Evolutionary conservation across 2,113 vertebrate species (phyloP).

Genomic region (Nothobranchius furzeri): DNA sequence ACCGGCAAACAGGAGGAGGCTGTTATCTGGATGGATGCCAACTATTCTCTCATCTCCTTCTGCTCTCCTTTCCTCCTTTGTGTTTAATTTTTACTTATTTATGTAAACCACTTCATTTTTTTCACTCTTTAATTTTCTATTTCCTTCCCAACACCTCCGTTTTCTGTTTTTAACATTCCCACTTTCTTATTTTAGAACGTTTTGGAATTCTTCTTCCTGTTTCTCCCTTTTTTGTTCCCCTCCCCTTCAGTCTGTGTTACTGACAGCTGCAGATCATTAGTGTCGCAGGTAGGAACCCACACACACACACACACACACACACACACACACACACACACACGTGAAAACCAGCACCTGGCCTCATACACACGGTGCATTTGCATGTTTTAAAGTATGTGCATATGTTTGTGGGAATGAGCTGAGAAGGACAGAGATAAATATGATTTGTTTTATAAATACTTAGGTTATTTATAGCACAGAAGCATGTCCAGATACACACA

Average conservation of each 20-base stretch:
- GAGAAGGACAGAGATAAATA: conserved; percentile 56
- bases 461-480: conserved; percentile 46
- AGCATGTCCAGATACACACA: conserved; percentile 16
- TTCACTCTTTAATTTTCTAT: neutral
- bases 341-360: conserved; percentile 46
- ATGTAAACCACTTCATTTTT: too few species aligned
- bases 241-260: conserved; percentile 8
- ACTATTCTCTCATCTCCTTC: conserved; percentile 16
- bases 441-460: neutral
- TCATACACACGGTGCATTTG: neutral
- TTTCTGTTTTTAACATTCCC: neutral
- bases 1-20: conserved; percentile 35
- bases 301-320: conserved; percentile 1
- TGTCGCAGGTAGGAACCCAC: conserved; percentile 49
- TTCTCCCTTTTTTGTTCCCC: neutral
- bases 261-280: conserved; percentile 68
- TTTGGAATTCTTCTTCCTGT: neutral
- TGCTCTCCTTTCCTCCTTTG: conserved; percentile 15
- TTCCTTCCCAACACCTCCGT: neutral
- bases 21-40: conserved; percentile 43
- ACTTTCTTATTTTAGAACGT: neutral
- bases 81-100: conserved; percentile 1
- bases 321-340: neutral
- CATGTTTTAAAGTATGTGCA: neutral
- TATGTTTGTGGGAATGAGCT: conserved; percentile 3